These are phyloP conservation scores for Cosmia trapezina DNA, from an alignment of 2,888 invertebrate genomes.

Conservation along the genomic window DNA sequence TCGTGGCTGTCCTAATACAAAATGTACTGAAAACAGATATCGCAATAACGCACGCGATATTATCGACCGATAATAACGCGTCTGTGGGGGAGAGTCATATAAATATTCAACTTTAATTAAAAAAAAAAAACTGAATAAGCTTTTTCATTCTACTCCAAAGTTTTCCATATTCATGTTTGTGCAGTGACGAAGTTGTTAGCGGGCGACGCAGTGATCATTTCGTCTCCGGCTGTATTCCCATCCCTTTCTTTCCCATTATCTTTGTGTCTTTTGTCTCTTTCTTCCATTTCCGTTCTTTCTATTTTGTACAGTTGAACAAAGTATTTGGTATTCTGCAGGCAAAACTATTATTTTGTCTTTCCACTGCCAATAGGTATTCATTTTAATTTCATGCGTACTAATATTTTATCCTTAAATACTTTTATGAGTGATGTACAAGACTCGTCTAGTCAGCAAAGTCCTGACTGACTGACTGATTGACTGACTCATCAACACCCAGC, in stretches of 20 bases:
- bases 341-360: neutral
- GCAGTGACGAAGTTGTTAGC: constrained; percentile 70
- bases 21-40: no score
- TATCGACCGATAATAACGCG: no score
- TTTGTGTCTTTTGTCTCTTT: constrained; percentile 37
- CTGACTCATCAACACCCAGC: no score
- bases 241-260: constrained; percentile 42
- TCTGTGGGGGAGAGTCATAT: no score
- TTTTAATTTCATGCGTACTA: neutral
- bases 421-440: no score
- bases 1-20: no score
- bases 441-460: no score
- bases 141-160: constrained; percentile 50
- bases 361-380: no score
- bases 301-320: constrained; percentile 15
- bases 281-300: constrained; percentile 31
- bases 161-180: constrained; percentile 61
- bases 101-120: constrained; percentile 7
- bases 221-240: constrained; percentile 58
- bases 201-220: constrained; percentile 68
- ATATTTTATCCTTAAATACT: no score
- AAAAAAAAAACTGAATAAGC: constrained; percentile 23
- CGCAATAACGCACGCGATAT: no score
- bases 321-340: neutral
- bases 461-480: no score